A percentile compares a stretch with the other conserved stretches of the same genome.
Evolutionary conservation across 2,888 invertebrate species (phyloP).

Genomic region (Serripes groenlandicus): DNA sequence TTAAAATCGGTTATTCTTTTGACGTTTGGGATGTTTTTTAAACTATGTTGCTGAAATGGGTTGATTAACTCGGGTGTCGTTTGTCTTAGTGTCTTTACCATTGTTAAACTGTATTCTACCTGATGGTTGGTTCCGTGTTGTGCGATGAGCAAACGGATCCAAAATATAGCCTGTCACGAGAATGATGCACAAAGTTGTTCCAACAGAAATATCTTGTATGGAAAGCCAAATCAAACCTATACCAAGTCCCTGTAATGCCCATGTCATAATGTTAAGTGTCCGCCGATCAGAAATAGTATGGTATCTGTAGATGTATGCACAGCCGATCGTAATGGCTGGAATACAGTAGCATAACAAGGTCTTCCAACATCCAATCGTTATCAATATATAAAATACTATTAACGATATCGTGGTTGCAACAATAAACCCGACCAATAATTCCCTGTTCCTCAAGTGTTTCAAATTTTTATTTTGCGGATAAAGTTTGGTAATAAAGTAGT

Average conservation of each 20-base stretch:
- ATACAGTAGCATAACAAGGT: not conserved
- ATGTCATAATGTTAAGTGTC: conserved; percentile 7
- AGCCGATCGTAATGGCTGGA: not conserved
- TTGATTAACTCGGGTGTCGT: no score
- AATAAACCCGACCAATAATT: not conserved
- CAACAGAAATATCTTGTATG: not conserved
- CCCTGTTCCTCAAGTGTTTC: not conserved
- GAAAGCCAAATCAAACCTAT: not conserved
- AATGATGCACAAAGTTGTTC: not conserved
- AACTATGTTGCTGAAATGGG: no score
- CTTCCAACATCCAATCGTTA: not conserved
- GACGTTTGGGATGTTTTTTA: no score
- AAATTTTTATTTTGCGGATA: not conserved
- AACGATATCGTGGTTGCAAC: not conserved
- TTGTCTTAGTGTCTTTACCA: no score
- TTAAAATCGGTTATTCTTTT: no score
- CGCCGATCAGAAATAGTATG: not conserved
- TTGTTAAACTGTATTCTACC: no score
- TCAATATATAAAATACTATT: not conserved
- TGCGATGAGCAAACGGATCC: no score
- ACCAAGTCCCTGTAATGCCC: not conserved
- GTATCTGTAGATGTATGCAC: not conserved
- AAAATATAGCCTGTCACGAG: no score
- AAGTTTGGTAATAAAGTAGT: not conserved
- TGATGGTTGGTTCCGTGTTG: no score